A percentile compares a stretch with the other conserved stretches of the same genome.
Conservation (phyloP, 2,113 vertebrate genomes). For the Phalacrocorax carbo region DNA sequence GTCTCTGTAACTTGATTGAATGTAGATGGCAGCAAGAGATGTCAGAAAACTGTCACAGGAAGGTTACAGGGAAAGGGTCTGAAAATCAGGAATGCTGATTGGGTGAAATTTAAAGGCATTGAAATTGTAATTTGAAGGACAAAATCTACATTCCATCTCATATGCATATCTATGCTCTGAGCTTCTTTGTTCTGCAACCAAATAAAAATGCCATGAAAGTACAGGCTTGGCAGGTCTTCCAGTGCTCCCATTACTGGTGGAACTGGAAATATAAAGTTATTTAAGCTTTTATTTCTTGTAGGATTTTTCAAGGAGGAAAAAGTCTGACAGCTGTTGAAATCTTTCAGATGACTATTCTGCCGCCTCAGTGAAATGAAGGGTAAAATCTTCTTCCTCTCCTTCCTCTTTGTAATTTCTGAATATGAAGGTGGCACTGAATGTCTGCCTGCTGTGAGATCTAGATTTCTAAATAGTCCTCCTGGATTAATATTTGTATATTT, state of each 20-base stretch:
- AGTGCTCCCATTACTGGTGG: not conserved
- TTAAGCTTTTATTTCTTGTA: not conserved
- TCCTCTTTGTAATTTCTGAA: not conserved
- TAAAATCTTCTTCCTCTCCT: not conserved
- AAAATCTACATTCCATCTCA: not conserved
- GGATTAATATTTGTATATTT: not conserved
- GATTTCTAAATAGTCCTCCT: not conserved
- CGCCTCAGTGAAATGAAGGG: not conserved
- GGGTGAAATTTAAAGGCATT: not conserved
- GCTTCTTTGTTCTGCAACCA: not conserved
- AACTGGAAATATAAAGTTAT: not conserved
- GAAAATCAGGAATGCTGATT: not conserved
- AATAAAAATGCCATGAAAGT: not conserved
- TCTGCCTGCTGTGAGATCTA: not conserved
- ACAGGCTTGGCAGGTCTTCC: not conserved
- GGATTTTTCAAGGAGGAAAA: not conserved
- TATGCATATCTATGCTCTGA: not conserved
- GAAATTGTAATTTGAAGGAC: conserved; percentile 9
- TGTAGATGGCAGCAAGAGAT: not conserved
- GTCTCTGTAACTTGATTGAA: not conserved
- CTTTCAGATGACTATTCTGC: not conserved
- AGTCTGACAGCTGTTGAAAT: not conserved
- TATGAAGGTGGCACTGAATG: not conserved
- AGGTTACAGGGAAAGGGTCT: not conserved
- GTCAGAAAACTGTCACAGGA: not conserved